These are phyloP conservation scores for Heterohyrax brucei DNA, from an alignment of 2,797 vertebrate genomes.

Conservation along the genomic window DNA sequence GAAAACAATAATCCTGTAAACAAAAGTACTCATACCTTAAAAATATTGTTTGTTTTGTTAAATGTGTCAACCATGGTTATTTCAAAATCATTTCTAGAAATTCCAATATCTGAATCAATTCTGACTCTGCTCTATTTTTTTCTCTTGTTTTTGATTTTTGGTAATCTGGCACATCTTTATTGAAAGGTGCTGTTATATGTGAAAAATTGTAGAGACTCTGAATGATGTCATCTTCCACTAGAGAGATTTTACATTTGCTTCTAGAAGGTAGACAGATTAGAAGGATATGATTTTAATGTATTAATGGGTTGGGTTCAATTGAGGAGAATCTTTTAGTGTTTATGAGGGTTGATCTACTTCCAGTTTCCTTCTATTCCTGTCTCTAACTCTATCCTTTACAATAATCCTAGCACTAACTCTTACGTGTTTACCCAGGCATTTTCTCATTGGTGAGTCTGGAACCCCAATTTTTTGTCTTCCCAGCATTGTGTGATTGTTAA, in stretches of 20 bases:
- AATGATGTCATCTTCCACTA: not conserved
- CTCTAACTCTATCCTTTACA: not conserved
- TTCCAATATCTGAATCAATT: not conserved
- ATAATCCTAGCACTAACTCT: not conserved
- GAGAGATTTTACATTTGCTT: constrained; percentile 33
- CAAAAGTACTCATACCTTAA: not conserved
- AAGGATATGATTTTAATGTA: not conserved
- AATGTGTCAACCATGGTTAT: not conserved
- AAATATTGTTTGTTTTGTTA: constrained; percentile 21
- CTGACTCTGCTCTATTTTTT: constrained; percentile 18
- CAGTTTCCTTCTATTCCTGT: not conserved
- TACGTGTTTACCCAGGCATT: not conserved
- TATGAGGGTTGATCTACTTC: not conserved
- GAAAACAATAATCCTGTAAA: not conserved
- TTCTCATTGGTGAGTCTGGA: not conserved
- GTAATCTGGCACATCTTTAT: constrained; percentile 11
- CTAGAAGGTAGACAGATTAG: not conserved
- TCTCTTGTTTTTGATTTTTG: constrained; percentile 58
- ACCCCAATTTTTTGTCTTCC: not conserved
- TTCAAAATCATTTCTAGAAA: constrained; percentile 63
- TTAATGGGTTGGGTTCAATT: not conserved
- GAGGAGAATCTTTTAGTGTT: not conserved
- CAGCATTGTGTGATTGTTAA: not conserved
- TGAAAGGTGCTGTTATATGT: constrained; percentile 23
- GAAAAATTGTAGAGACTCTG: constrained; percentile 50